Conservation (phyloP, 1,140 invertebrate genomes). For the Drosophila seguyi region DNA sequence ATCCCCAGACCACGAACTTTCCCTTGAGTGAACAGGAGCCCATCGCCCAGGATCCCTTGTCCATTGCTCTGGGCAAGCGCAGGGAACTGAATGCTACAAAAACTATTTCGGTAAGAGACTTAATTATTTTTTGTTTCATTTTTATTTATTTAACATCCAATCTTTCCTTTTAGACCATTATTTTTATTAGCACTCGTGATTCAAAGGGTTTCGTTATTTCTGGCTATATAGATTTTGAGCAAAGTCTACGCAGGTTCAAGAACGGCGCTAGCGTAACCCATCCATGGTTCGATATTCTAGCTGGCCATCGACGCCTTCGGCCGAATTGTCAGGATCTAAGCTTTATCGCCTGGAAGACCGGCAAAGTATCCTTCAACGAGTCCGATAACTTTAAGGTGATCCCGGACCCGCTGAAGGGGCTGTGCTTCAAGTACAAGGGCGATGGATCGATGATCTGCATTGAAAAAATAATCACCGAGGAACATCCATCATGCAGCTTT, state of each 20-base stretch:
- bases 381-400: conserved; percentile 29
- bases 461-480: conserved; percentile 18
- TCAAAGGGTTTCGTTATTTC: conserved; percentile 27
- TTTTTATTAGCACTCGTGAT: conserved; percentile 35
- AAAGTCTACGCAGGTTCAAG: conserved; percentile 17
- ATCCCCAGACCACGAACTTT: not conserved
- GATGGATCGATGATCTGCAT: conserved; percentile 15
- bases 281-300: conserved; percentile 16
- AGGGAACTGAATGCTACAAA: conserved; percentile 11
- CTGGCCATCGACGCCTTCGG: conserved; percentile 13
- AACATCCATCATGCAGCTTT: conserved; percentile 11
- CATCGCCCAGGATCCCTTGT: conserved; percentile 14
- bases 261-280: not conserved
- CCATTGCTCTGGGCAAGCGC: conserved; percentile 7
- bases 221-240: conserved; percentile 42
- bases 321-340: conserved; percentile 25
- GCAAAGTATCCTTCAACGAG: conserved; percentile 17
- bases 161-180: conserved; percentile 20
- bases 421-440: conserved; percentile 31
- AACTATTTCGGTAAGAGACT: conserved; percentile 21
- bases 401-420: conserved; percentile 2
- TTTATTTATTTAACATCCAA: not conserved
- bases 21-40: not conserved
- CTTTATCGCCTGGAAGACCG: conserved; percentile 35
- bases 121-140: not conserved